Evolutionary conservation across 2,797 vertebrate species (phyloP).

Genomic region (Numenius phaeopus): DNA sequence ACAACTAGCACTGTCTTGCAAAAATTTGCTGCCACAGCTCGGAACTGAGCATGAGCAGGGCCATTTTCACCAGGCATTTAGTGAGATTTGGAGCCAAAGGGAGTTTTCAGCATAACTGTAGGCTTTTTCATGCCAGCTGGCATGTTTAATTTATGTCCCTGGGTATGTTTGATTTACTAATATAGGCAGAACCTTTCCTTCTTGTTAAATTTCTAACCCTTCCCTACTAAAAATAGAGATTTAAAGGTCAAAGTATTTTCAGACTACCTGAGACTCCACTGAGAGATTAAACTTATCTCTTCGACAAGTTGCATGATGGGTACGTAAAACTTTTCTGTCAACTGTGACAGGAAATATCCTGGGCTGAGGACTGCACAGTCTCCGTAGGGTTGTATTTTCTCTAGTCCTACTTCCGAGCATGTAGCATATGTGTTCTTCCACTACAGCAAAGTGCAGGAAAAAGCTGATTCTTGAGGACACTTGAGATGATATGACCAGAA

Average conservation of each 20-base stretch:
- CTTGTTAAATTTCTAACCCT: neutral
- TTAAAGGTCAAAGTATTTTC: slow-evolving; percentile 36
- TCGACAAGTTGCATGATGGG: neutral
- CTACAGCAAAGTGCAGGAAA: neutral
- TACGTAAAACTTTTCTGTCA: neutral
- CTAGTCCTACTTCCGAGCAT: neutral
- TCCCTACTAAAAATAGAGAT: neutral
- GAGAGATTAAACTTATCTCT: slow-evolving; percentile 5
- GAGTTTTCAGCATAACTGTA: neutral
- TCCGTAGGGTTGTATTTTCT: neutral
- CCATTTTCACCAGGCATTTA: neutral
- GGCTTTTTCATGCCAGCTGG: neutral
- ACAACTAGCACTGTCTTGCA: neutral
- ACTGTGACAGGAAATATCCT: neutral
- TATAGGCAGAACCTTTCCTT: neutral
- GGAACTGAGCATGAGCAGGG: neutral
- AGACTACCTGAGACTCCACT: neutral
- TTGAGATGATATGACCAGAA: neutral
- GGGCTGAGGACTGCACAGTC: neutral
- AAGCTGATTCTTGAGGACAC: neutral
- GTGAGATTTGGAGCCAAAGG: neutral
- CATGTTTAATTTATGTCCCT: neutral
- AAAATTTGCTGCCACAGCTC: neutral
- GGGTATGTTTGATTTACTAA: neutral
- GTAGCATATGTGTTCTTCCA: neutral